Evolutionary conservation across 2,113 vertebrate genomes (phyloP).

Genomic region (Parus major): DNA sequence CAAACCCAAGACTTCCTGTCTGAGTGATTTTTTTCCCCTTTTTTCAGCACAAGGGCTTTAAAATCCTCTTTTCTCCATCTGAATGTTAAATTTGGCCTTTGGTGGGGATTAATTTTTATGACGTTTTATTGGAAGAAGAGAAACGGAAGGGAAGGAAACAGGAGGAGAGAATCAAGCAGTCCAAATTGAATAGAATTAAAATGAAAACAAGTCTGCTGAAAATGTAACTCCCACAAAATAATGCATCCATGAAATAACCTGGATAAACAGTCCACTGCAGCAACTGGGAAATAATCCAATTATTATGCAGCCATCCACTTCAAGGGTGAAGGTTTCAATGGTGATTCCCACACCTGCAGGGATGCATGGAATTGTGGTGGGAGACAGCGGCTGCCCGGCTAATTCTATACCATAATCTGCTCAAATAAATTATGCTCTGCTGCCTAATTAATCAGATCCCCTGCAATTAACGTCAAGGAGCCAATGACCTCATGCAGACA

Average conservation of each 20-base stretch:
- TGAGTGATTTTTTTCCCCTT: not conserved
- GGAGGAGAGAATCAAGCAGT: not conserved
- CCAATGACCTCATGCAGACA: not conserved
- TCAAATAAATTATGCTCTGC: not conserved
- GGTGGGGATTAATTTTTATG: slow-evolving; percentile 10
- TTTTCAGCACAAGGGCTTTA: not conserved
- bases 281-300: not conserved
- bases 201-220: not conserved
- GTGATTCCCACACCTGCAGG: not conserved
- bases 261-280: not conserved
- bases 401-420: not conserved
- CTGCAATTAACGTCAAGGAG: not conserved
- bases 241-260: not conserved
- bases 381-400: not conserved
- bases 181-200: not conserved
- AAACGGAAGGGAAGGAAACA: not conserved
- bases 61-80: slow-evolving; percentile 8
- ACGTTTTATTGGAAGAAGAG: slow-evolving; percentile 6
- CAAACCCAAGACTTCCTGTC: not conserved
- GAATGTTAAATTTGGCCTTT: slow-evolving; percentile 1
- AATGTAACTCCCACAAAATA: not conserved
- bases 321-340: rapidly evolving
- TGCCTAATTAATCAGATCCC: slow-evolving; percentile 39
- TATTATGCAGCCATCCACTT: no score
- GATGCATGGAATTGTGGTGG: not conserved